phyloP scores from a whole-genome alignment of 2,113 vertebrate genomes.

The Propithecus coquereli region DNA sequence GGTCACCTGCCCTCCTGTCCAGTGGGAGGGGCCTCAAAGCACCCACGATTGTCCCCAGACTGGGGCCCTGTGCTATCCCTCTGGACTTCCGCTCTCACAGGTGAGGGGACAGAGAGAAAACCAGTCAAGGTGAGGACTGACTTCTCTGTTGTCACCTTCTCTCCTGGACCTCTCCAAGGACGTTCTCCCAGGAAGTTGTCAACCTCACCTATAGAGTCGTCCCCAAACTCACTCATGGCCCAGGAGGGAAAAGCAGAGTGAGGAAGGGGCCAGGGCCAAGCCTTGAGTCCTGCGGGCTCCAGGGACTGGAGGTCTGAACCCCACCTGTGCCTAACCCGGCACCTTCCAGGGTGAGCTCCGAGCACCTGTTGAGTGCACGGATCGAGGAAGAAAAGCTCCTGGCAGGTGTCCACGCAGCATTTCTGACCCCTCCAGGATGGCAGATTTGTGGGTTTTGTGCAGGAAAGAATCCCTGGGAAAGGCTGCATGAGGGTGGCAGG shows the following conservation, averaged over 20 bases:
- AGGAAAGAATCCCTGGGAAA: too few relatives aligned
- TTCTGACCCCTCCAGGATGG: too few relatives aligned
- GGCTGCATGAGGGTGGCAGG: too few relatives aligned
- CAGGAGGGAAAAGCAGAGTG: fast-evolving
- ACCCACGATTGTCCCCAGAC: neutral
- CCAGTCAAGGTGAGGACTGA: neutral
- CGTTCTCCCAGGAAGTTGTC: neutral
- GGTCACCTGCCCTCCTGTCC: too few relatives aligned
- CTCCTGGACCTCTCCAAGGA: neutral
- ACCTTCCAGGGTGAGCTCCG: neutral
- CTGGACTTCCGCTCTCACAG: neutral
- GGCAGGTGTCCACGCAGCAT: neutral
- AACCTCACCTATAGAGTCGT: neutral
- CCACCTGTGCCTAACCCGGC: constrained; percentile 17
- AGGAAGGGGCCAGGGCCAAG: fast-evolving
- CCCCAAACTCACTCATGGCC: neutral
- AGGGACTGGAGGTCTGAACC: neutral
- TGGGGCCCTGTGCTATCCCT: fast-evolving
- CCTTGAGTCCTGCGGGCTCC: neutral
- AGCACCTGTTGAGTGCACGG: neutral
- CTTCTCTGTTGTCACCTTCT: neutral
- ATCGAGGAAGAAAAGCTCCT: neutral
- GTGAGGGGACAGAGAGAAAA: neutral
- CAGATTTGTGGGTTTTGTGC: too few relatives aligned
- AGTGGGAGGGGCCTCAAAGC: too few relatives aligned